Base-by-base conservation (phyloP, 2,797 vertebrate species). In the Cynopterus sphinx region DNA sequence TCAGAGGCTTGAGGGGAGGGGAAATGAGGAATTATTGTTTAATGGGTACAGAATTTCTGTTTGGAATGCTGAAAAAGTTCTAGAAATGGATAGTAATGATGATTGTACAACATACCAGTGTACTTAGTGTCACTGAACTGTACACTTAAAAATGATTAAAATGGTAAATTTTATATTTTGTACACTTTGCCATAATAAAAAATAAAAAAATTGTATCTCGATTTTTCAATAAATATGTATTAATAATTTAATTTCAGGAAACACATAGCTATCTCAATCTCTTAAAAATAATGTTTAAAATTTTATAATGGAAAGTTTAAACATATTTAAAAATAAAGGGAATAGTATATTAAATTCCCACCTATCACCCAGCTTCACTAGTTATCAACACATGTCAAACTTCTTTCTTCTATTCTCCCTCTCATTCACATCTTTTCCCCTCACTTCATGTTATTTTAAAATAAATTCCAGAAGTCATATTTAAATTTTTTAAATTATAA, bases 281-380 rank as follows among this genome's bases (percentile, higher is more conserved):
- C 74, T 82, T 22, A 75, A 77, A 89, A 68, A 57, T 90, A 49
- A 77, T 70, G 21, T 55, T 89, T 91, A 88, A 28, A 81, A 39
- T 33, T 91, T 79, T 91, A 68, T 84, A 71, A 93, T 70, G 39
- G 39, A 92, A 71, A 59, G 65, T 90, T 89, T 24, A 81, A 75
- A 94, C 46, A 71, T 74, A 59, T 74, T 91, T 12, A 19, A 68
- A 91, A 73, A 13, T 28, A 71, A 75, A 89, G 26, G n/a, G 43
- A 85, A 74, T 61, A 19, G 8, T 51, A 21, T 86, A 49, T 78
- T 87, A 79, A 81, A 81, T 82, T 77, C 15, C 31, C 39, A 77
- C 67, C 51, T 43, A 36, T 77, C 17, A 17, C n/a, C 19, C 19
- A 86, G n/a, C 2, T 8, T 92, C 53, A 78, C 55, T 33, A 65